These are phyloP conservation scores for Lordiphosa fenestrarum DNA, from an alignment of 2,888 invertebrate genomes.

Conservation along the genomic window DNA sequence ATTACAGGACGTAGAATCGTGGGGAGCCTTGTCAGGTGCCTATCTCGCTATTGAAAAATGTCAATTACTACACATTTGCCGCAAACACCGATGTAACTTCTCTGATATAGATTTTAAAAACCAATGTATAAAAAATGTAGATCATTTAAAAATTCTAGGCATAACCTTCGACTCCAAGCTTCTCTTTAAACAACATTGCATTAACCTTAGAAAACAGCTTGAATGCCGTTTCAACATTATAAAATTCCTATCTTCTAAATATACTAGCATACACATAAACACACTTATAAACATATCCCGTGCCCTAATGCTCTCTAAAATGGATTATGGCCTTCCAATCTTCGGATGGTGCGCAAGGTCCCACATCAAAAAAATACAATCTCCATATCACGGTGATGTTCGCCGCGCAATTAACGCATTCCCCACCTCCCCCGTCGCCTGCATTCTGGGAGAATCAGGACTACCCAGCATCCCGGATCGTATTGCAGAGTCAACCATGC, in stretches of 20 bases:
- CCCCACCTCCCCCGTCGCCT: neutral
- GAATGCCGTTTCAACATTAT: conserved; percentile 4
- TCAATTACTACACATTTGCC: neutral
- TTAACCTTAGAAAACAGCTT: conserved; percentile 3
- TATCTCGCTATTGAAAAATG: too few species aligned
- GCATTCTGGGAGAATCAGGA: conserved; percentile 1
- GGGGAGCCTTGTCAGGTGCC: too few species aligned
- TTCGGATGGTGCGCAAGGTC: conserved; percentile 1
- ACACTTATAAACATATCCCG: conserved; percentile 1
- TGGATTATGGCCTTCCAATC: neutral
- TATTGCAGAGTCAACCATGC: too few species aligned
- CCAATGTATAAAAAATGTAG: conserved; percentile 1
- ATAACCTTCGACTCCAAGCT: conserved; percentile 9
- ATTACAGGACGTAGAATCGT: too few species aligned
- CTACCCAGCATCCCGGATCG: conserved; percentile 2
- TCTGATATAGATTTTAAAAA: conserved; percentile 1
- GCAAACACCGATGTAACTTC: neutral
- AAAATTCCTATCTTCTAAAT: neutral
- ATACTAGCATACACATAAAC: neutral
- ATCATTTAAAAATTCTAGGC: conserved; percentile 2
- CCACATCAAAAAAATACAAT: neutral
- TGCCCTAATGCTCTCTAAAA: conserved; percentile 3
- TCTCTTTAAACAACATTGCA: conserved; percentile 4
- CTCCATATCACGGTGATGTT: neutral
- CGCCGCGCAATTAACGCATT: conserved; percentile 3